Percentiles rank a stretch among this genome's conserved stretches.
Conservation (phyloP, 2,113 vertebrate genomes). For the Caranx ignobilis region DNA sequence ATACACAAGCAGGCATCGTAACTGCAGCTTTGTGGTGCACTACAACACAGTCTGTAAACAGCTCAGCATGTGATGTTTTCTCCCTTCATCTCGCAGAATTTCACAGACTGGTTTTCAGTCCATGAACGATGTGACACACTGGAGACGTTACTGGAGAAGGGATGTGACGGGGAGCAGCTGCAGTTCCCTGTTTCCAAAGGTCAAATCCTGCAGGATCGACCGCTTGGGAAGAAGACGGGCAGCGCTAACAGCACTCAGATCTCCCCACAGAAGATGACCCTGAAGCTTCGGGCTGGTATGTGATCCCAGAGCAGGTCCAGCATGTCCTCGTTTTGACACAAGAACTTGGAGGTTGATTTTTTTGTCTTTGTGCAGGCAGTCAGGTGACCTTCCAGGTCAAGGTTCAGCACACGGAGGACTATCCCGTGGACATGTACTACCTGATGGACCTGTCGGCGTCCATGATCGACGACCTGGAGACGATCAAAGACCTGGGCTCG, state of each 20-base stretch:
- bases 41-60: background rate
- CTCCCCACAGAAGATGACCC: slow-evolving; percentile 90
- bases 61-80: background rate
- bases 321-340: slow-evolving; percentile 4
- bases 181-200: slow-evolving; percentile 88
- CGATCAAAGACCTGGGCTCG: slow-evolving; percentile 93
- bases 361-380: slow-evolving; percentile 79
- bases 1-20: background rate
- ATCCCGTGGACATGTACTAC: slow-evolving; percentile 97
- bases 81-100: slow-evolving; percentile 86
- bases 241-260: slow-evolving; percentile 89
- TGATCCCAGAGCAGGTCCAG: too few relatives aligned
- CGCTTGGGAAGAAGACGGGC: slow-evolving; percentile 83
- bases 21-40: background rate
- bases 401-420: slow-evolving; percentile 93
- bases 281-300: slow-evolving; percentile 91
- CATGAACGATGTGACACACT: slow-evolving; percentile 89
- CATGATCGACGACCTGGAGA: slow-evolving; percentile 93
- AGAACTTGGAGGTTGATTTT: slow-evolving; percentile 6
- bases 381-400: slow-evolving; percentile 91
- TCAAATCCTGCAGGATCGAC: slow-evolving; percentile 84
- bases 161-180: slow-evolving; percentile 85
- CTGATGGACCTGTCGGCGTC: slow-evolving; percentile 99
- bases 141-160: slow-evolving; percentile 87
- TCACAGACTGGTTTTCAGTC: slow-evolving; percentile 87